Percentiles rank a stretch among this genome's conserved stretches.
Evolutionary conservation across 2,113 vertebrate genomes (phyloP).

Genomic region (Hippocampus guttulatus): DNA sequence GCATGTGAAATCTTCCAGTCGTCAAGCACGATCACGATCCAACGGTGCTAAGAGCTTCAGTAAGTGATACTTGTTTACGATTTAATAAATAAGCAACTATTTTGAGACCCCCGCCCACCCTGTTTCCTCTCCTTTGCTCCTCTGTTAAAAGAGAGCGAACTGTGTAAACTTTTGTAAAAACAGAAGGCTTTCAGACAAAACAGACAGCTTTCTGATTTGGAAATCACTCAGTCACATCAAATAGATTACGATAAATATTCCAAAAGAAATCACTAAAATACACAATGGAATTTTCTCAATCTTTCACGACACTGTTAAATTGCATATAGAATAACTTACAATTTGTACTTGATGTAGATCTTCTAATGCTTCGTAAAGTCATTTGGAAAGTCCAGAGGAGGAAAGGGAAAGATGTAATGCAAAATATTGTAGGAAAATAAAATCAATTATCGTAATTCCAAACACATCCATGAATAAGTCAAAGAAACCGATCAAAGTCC

Average conservation of each 20-base stretch:
- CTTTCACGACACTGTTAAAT: neutral
- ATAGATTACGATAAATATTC: neutral
- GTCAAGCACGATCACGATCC: neutral
- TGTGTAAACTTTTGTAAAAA: too few relatives aligned
- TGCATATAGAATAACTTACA: neutral
- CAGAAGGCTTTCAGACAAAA: too few relatives aligned
- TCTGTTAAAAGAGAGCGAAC: neutral
- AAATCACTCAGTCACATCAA: neutral
- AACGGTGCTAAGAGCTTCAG: neutral
- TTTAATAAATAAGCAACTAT: neutral
- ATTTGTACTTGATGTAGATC: neutral
- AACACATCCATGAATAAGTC: conserved; percentile 17
- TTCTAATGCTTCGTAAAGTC: neutral
- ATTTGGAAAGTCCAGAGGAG: conserved; percentile 5
- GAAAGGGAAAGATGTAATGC: conserved; percentile 16
- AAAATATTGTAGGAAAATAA: neutral
- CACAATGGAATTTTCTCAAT: neutral
- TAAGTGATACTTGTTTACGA: neutral
- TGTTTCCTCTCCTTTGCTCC: neutral
- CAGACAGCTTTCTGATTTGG: too few relatives aligned
- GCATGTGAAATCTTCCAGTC: conserved; percentile 3
- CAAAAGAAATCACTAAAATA: neutral
- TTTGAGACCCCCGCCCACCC: neutral
- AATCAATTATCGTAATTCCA: conserved; percentile 31
- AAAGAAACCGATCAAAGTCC: conserved; percentile 35